These are phyloP conservation scores for Amphimallon solstitiale DNA, from an alignment of 2,888 invertebrate genomes.

Conservation along the genomic window DNA sequence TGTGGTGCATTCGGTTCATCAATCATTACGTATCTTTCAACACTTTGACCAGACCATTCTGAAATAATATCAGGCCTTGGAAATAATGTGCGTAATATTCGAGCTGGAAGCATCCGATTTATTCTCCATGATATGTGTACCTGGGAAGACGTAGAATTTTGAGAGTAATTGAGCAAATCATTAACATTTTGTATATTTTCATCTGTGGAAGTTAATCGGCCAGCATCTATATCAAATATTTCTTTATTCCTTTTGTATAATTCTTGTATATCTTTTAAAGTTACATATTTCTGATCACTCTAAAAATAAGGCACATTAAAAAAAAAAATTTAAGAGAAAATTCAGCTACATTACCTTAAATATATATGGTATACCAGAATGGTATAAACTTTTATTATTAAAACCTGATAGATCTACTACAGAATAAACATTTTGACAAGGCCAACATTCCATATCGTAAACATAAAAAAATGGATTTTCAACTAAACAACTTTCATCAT, in stretches of 20 bases:
- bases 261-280: constrained; percentile 66
- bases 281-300: constrained; percentile 69
- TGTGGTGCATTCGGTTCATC: constrained; percentile 75
- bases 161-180: constrained; percentile 49
- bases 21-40: constrained; percentile 80
- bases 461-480: constrained; percentile 86
- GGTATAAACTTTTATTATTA: constrained; percentile 64
- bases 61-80: constrained; percentile 74
- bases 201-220: constrained; percentile 65
- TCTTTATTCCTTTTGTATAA: constrained; percentile 70
- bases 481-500: constrained; percentile 86
- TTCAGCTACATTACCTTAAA: constrained; percentile 60
- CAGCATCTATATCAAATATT: constrained; percentile 72
- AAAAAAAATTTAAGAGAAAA: constrained; percentile 11
- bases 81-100: constrained; percentile 77
- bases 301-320: constrained; percentile 58
- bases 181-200: constrained; percentile 48
- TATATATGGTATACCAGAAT: constrained; percentile 69
- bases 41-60: constrained; percentile 75
- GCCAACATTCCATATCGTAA: constrained; percentile 86
- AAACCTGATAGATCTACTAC: constrained; percentile 74
- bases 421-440: constrained; percentile 77
- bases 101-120: constrained; percentile 79
- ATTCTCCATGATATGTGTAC: constrained; percentile 72
- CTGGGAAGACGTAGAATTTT: constrained; percentile 48